Base-by-base conservation (phyloP, 2,113 vertebrate genomes). In the Barbus barbus region DNA sequence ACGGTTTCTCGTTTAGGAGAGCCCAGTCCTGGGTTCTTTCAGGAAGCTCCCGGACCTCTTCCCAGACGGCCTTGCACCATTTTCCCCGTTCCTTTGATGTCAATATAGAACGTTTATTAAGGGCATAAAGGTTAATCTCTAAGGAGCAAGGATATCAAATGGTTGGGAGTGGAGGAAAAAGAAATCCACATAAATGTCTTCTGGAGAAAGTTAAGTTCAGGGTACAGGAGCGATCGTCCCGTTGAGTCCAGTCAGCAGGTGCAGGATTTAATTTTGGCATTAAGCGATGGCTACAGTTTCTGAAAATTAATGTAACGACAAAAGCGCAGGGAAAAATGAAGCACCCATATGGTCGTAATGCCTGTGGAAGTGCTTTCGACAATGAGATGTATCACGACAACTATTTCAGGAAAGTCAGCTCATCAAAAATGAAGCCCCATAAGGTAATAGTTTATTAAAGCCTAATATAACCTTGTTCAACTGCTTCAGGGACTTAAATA, bases 111-210 rank as follows among this genome's bases (percentile, higher is more conserved):
- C 90, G 78, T 93, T 93, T 93, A 93, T 93, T 90, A 90, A 85
- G 90, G 90, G 71, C 90, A 89, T 85, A 82, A 88, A 92, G 91
- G 93, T 92, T 94, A 90, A 92, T 93, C 89, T 92, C 81, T 74
- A 86, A 86, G 89, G 85, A 92, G 88, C 89, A 78, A 90, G 88
- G 89, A 90, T 93, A 91, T 92, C 90, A 89, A 90, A 90, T 86
- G 86, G 88, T 85, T 73, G 71, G 84, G 81, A 88, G 75, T 67
- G 81, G 77, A 83, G 79, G 16, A 84, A 83, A 85, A 79, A 84
- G 84, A 84, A 90, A 87, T 83, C 58, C 53, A 86, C 83, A 88
- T 72, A 44, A 87, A 88, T 80, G 77, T 86, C 77, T 83, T 78
- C 51, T 63, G 28, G 86, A 86, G 72, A 80, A 89, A 87, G 87